A percentile compares a stretch with the other conserved stretches of the same genome.
These are phyloP conservation scores for Sylvilagus bachmani DNA, from an alignment of 2,113 vertebrate genomes.

Conservation along the genomic window DNA sequence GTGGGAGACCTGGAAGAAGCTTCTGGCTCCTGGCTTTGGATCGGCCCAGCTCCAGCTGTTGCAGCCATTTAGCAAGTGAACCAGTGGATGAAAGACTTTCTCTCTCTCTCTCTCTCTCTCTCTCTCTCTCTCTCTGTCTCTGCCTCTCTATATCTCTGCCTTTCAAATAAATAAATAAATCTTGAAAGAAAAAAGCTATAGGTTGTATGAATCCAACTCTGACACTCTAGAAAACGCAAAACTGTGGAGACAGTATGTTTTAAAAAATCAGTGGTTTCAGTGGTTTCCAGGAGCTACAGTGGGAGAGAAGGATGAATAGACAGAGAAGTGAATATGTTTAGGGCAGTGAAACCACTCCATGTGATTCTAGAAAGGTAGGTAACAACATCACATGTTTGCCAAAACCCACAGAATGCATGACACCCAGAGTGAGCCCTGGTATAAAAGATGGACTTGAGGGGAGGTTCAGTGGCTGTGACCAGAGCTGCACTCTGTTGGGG, in stretches of 20 bases:
- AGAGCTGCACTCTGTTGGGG: accelerated
- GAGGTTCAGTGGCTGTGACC: background rate
- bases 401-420: background rate
- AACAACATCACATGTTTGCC: background rate
- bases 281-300: background rate
- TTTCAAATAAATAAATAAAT: too few species aligned
- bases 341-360: background rate
- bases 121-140: too few species aligned
- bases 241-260: background rate
- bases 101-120: too few species aligned
- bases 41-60: too few species aligned
- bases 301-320: background rate
- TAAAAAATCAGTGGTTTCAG: background rate
- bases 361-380: background rate
- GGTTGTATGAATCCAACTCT: background rate
- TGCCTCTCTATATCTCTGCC: too few species aligned
- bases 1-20: too few species aligned
- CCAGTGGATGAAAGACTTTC: too few species aligned
- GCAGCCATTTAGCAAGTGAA: too few species aligned
- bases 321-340: background rate
- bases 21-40: too few species aligned
- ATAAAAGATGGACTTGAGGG: background rate
- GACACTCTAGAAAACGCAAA: background rate
- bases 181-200: background rate
- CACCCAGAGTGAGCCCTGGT: background rate